Evolutionary conservation across 1,140 invertebrate species (phyloP), one percentile per base, ranked within the genome.

Genomic region (Harpegnathos saltator): DNA sequence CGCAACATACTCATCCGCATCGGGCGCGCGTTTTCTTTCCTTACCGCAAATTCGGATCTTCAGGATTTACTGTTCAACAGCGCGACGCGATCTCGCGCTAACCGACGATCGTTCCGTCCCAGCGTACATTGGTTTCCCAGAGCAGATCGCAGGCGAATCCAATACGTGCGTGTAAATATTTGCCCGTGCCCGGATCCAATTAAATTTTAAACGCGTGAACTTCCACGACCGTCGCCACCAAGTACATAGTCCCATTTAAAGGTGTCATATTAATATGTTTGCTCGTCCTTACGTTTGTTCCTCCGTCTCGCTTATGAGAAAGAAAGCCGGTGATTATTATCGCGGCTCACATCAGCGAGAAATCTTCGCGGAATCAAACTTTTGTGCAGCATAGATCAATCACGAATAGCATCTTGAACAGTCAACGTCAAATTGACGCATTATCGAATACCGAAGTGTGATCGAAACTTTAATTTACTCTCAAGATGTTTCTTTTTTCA

Each of bases 121-220:
- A 14, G 61, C 19, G 19, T 50, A 24, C 29, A 77, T 66, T 15
- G 19, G 33, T 38, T 15, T 26, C 38, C n/a, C 38, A n/a, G 15
- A 24, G 14, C 14, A 7, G 59, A 17, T 52, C 48, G 4, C 19
- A 4, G 29, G 3, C 19, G 29, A 77, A 66, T 59, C 17, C n/a
- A 29, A 69, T 80, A 26, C 11, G 38, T 22, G 65, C 22, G 65
- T 22, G 33, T 29, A 80, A 80, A 80, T 80, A 80, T 80, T 80
- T 69, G 54, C 22, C 14, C 19, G 75, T 22, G 22, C 56, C 17
- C 12, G 9, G 14, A 59, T 69, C 50, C 22, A 80, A 71, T 80
- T 59, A 80, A 80, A 80, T 80, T 80, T 71, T 58, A 22, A 59
- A 69, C 7, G 11, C 24, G 54, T 22, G 12, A 71, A 71, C 48